phyloP scores from a whole-genome alignment of 2,797 vertebrate genomes.

The Xenentodon cancila region DNA sequence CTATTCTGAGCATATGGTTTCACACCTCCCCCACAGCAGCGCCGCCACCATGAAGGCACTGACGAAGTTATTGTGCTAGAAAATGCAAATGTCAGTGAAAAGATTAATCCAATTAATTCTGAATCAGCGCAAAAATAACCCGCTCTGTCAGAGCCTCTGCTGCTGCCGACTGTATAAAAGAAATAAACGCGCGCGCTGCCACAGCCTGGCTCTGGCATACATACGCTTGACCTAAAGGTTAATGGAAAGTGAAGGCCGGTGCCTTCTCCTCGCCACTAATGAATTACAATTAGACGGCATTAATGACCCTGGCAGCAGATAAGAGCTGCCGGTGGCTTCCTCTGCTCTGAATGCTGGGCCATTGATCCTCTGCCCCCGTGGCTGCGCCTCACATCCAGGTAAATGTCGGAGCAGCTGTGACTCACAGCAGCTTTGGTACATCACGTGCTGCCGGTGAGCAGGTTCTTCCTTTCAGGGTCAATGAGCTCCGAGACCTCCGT shows the following conservation, averaged over 20 bases:
- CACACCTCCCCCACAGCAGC: neutral
- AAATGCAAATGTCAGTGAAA: conserved; percentile 15
- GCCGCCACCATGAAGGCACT: neutral
- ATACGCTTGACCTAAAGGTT: neutral
- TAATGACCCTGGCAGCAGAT: conserved; percentile 25
- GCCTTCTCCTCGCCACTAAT: conserved; percentile 28
- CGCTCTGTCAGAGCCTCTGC: neutral
- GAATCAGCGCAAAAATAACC: conserved; percentile 26
- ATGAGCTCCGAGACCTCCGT: neutral
- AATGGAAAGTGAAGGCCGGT: conserved; percentile 30
- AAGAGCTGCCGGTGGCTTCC: neutral
- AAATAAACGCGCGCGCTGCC: neutral
- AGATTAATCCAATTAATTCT: conserved; percentile 23
- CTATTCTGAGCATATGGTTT: too few species aligned
- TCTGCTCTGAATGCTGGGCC: too few species aligned
- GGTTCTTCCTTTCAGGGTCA: neutral
- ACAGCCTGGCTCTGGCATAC: neutral
- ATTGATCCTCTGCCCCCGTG: neutral
- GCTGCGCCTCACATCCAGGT: neutral
- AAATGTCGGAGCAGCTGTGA: conserved; percentile 20
- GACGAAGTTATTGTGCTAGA: conserved; percentile 6
- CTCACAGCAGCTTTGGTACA: conserved; percentile 7
- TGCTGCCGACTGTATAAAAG: neutral
- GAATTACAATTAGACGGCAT: conserved; percentile 27
- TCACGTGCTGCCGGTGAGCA: neutral